Evolutionary conservation across 2,888 invertebrate genomes (phyloP).

Genomic region (Smittia sp.): DNA sequence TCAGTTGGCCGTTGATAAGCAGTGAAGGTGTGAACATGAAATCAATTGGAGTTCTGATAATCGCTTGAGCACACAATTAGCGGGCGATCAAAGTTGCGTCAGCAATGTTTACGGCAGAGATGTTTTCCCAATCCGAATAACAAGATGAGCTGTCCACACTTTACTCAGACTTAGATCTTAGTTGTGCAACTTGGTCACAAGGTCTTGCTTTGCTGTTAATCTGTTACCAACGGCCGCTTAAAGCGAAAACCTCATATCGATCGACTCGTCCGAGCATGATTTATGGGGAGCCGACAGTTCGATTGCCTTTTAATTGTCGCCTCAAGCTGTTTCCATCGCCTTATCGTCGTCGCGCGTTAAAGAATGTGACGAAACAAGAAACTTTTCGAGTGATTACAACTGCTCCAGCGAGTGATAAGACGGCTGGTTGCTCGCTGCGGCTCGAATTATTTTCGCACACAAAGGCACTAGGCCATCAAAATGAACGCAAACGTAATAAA

Average conservation of each 20-base stretch:
- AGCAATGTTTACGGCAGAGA: not conserved
- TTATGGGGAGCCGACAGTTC: not conserved
- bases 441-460: not conserved
- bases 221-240: not conserved
- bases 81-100: not conserved
- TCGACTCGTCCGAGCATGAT: not conserved
- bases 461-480: not conserved
- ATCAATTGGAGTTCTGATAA: not conserved
- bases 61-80: not conserved
- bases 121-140: not conserved
- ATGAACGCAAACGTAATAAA: too few relatives aligned
- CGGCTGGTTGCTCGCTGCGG: not conserved
- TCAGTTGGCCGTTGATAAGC: not conserved
- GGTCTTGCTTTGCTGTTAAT: not conserved
- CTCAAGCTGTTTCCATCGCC: conserved; percentile 3
- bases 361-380: conserved; percentile 28
- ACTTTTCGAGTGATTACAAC: not conserved
- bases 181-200: not conserved
- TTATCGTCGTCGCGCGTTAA: not conserved
- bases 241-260: not conserved
- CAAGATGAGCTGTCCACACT: not conserved
- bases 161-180: too few relatives aligned
- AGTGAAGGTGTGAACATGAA: not conserved
- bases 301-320: conserved; percentile 7
- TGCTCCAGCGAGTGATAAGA: not conserved